phyloP scores from a whole-genome alignment of 1,140 invertebrate species.

The Cotesia typhae region DNA sequence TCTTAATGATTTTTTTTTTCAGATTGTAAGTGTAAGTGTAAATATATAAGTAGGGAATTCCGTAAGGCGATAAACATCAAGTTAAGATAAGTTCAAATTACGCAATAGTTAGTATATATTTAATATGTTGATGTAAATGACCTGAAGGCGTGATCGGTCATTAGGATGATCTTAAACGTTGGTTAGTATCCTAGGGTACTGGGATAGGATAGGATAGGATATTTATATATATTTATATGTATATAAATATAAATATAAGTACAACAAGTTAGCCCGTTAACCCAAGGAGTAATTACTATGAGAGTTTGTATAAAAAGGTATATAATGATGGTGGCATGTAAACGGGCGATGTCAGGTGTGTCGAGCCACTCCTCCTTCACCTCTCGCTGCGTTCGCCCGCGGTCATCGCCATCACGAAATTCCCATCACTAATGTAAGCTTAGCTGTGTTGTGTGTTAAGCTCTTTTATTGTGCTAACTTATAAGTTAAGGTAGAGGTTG shows the following conservation, averaged over 20 bases:
- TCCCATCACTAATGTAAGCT: conserved; percentile 7
- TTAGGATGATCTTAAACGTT: conserved; percentile 25
- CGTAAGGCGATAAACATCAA: background rate
- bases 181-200: background rate
- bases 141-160: conserved; percentile 29
- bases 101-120: background rate
- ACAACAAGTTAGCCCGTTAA: conserved; percentile 29
- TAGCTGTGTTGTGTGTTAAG: background rate
- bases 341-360: conserved; percentile 36
- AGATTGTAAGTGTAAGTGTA: background rate
- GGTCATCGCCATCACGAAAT: conserved; percentile 22
- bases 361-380: conserved; percentile 30
- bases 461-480: too few relatives aligned
- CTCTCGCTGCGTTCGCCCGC: conserved; percentile 11
- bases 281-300: conserved; percentile 23
- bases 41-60: conserved; percentile 3
- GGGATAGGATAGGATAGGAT: background rate
- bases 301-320: background rate
- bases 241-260: background rate
- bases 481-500: background rate
- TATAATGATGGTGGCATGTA: too few relatives aligned
- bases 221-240: background rate
- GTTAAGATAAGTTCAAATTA: too few relatives aligned
- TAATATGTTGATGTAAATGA: conserved; percentile 8
- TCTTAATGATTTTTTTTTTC: background rate